Conservation (phyloP, 1,140 invertebrate genomes). For the Asbolus verrucosus region DNA sequence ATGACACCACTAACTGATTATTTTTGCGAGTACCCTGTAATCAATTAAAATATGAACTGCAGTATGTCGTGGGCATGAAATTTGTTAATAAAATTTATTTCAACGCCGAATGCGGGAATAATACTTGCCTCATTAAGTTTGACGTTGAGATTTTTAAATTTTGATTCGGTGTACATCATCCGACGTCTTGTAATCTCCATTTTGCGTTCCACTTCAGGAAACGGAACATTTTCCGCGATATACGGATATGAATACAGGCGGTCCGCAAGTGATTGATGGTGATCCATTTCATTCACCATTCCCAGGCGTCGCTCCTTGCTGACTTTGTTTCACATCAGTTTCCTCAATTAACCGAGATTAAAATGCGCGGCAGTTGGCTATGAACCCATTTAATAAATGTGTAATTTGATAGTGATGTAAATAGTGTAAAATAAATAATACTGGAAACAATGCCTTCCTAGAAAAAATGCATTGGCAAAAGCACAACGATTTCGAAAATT, state of each 20-base stretch:
- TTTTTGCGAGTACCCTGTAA: no score
- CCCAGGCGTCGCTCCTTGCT: not conserved
- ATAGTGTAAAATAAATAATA: conserved; percentile 11
- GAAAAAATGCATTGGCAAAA: not conserved
- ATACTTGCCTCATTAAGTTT: no score
- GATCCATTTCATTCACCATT: conserved; percentile 18
- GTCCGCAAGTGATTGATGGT: conserved; percentile 19
- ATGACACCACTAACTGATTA: no score
- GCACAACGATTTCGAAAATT: not conserved
- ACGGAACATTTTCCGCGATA: conserved; percentile 1
- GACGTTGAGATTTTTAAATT: no score
- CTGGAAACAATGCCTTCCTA: not conserved
- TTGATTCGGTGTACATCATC: no score
- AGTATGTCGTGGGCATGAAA: no score
- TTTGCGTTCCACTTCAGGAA: not conserved
- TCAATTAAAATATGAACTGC: no score
- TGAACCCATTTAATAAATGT: conserved; percentile 22
- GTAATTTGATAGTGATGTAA: conserved; percentile 10
- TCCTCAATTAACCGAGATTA: conserved; percentile 20
- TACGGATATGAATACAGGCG: not conserved
- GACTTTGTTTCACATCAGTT: conserved; percentile 24
- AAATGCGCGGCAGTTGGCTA: conserved; percentile 6
- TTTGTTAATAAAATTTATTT: no score
- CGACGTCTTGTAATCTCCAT: no score
- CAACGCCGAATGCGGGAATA: no score